Conservation (phyloP, 2,888 invertebrate genomes). For the Oscheius myriophilus region DNA sequence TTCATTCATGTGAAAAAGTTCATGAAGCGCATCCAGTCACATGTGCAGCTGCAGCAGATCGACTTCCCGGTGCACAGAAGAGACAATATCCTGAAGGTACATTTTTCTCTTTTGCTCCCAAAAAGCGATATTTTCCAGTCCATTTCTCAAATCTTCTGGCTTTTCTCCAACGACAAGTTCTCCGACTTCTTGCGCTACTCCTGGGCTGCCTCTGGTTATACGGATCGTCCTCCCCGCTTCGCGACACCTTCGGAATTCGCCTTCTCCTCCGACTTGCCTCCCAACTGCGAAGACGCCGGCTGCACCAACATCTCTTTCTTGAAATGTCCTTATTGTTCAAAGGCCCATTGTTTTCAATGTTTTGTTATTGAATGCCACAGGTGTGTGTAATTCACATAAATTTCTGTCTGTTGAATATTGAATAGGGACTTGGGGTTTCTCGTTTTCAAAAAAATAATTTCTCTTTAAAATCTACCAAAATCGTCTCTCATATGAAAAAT, state of each 20-base stretch:
- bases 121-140: background rate
- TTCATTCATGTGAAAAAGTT: conserved; percentile 13
- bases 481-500: too few species aligned
- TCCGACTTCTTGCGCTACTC: conserved; percentile 13
- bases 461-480: too few species aligned
- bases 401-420: too few species aligned
- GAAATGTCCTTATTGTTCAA: background rate
- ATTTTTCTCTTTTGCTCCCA: background rate
- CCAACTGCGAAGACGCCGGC: background rate
- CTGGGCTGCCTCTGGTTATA: background rate
- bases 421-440: too few species aligned
- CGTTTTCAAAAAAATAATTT: too few species aligned
- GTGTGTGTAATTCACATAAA: too few species aligned
- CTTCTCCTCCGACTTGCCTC: background rate
- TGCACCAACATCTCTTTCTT: conserved; percentile 8
- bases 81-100: conserved; percentile 7
- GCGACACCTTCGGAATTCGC: background rate
- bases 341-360: conserved; percentile 7
- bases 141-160: background rate
- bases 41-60: background rate
- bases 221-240: background rate
- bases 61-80: background rate
- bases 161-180: background rate
- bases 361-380: too few species aligned
- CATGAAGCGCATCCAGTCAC: background rate